Evolutionary conservation across 2,888 invertebrate species (phyloP).

Genomic region (Trichopria drosophilae): DNA sequence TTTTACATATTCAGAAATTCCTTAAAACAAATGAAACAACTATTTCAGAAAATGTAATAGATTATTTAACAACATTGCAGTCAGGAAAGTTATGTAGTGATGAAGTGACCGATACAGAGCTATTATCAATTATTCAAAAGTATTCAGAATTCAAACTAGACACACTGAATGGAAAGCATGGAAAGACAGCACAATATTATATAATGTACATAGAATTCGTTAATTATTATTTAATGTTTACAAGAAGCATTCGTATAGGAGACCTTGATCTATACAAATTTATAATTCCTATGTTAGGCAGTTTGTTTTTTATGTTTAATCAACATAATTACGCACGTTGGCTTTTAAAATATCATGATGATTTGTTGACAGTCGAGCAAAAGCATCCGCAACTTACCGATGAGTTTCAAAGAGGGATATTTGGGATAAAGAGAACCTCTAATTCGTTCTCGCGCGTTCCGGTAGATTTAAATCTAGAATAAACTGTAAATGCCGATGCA

Average conservation of each 20-base stretch:
- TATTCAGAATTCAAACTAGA: constrained; percentile 30
- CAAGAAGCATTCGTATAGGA: constrained; percentile 7
- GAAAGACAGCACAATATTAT: constrained; percentile 35
- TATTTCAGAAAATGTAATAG: constrained; percentile 19
- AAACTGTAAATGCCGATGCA: no score
- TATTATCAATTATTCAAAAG: constrained; percentile 1
- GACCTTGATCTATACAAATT: constrained; percentile 17
- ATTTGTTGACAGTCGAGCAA: constrained; percentile 15
- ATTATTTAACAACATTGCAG: neutral
- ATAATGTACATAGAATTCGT: no score
- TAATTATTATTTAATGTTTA: constrained; percentile 14
- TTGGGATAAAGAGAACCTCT: constrained; percentile 29
- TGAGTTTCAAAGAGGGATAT: constrained; percentile 20
- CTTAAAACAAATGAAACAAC: constrained; percentile 23
- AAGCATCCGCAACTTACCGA: constrained; percentile 25
- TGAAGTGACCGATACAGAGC: constrained; percentile 14
- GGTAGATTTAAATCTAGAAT: constrained; percentile 34
- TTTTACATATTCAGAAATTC: constrained; percentile 23
- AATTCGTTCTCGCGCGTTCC: constrained; percentile 31
- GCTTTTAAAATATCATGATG: constrained; percentile 21
- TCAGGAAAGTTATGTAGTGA: constrained; percentile 5
- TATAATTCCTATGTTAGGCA: constrained; percentile 23
- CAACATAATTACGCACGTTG: constrained; percentile 31
- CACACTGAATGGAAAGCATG: constrained; percentile 27
- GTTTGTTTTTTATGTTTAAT: constrained; percentile 29